A percentile compares a stretch with the other conserved stretches of the same genome.
phyloP scores from a whole-genome alignment of 1,140 invertebrate species.

The Heliconius eleuchia region DNA sequence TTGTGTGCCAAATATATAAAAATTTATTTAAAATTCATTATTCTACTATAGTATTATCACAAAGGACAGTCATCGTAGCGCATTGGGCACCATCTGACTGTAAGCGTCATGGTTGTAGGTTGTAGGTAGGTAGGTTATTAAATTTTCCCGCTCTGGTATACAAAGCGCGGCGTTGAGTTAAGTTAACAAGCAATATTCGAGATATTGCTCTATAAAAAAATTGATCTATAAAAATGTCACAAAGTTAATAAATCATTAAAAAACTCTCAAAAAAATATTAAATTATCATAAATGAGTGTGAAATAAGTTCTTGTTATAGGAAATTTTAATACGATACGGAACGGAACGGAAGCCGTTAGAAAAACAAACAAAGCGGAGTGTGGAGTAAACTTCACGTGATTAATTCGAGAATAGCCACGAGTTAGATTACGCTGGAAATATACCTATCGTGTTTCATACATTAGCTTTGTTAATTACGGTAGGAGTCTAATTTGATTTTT shows the following conservation, averaged over 20 bases:
- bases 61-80: no score
- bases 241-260: not conserved
- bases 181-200: no score
- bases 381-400: conserved; percentile 1
- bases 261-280: not conserved
- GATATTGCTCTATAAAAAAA: no score
- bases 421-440: conserved; percentile 4
- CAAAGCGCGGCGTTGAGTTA: no score
- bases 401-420: conserved; percentile 8
- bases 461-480: not conserved
- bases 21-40: no score
- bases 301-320: conserved; percentile 1
- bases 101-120: no score
- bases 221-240: not conserved
- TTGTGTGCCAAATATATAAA: no score
- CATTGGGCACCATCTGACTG: no score
- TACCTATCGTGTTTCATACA: not conserved
- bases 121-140: no score
- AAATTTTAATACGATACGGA: conserved; percentile 5
- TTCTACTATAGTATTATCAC: no score
- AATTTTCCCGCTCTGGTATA: no score
- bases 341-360: not conserved
- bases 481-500: not conserved
- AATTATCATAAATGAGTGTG: not conserved
- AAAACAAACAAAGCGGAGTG: conserved; percentile 8